Evolutionary conservation across 2,797 vertebrate species (phyloP).

Genomic region (Halcyon leucocephala): DNA sequence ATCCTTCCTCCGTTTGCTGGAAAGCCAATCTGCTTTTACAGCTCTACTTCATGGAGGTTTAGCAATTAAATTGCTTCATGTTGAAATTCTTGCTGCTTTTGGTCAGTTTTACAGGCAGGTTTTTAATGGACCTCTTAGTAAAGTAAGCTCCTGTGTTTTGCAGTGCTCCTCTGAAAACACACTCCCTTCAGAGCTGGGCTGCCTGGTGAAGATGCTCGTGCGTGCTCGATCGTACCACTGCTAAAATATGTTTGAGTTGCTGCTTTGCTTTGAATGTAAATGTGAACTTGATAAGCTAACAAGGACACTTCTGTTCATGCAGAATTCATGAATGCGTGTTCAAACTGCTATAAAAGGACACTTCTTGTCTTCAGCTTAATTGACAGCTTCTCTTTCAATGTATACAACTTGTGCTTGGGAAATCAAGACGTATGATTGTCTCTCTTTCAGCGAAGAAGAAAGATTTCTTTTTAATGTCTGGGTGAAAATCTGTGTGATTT

Average conservation of each 20-base stretch:
- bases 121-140: not conserved
- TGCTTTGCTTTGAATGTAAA: not conserved
- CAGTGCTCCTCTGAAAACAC: not conserved
- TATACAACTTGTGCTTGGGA: not conserved
- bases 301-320: not conserved
- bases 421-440: not conserved
- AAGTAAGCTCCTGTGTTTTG: not conserved
- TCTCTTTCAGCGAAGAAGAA: not conserved
- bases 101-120: not conserved
- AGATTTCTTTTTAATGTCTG: not conserved
- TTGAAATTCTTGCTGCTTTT: accelerated
- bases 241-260: not conserved
- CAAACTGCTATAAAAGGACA: slow-evolving; percentile 19
- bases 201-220: accelerated
- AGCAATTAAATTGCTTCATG: not conserved
- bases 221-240: not conserved
- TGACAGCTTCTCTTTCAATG: not conserved
- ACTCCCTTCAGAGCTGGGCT: not conserved
- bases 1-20: not conserved
- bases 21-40: not conserved
- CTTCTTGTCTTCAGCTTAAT: not conserved
- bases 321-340: not conserved
- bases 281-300: not conserved
- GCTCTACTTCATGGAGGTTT: not conserved
- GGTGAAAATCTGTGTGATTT: slow-evolving; percentile 7